These are phyloP conservation scores for Perdita meconis DNA, from an alignment of 2,888 invertebrate genomes.

Conservation along the genomic window DNA sequence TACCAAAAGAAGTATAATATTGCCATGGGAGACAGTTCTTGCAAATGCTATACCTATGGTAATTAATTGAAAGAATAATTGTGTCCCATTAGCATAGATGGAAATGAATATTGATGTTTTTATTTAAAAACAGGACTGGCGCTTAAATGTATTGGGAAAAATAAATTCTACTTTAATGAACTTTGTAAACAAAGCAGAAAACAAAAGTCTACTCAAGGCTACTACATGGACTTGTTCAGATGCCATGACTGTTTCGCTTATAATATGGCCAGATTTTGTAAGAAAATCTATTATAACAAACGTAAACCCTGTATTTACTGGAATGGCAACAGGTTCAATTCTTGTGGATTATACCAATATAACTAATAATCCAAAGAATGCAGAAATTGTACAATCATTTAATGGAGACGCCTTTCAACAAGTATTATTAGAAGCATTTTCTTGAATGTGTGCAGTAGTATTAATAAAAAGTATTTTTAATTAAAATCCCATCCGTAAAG, in stretches of 20 bases:
- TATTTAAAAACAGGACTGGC: slow-evolving; percentile 86
- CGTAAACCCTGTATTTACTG: slow-evolving; percentile 69
- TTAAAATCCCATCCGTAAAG: too few relatives aligned
- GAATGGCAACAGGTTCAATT: slow-evolving; percentile 70
- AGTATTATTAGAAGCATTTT: slow-evolving; percentile 45
- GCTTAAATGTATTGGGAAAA: slow-evolving; percentile 84
- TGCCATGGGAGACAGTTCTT: slow-evolving; percentile 85
- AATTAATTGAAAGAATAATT: slow-evolving; percentile 37
- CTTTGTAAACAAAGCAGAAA: slow-evolving; percentile 86
- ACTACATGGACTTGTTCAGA: slow-evolving; percentile 73
- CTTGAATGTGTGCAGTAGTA: slow-evolving; percentile 6
- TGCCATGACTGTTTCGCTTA: slow-evolving; percentile 66
- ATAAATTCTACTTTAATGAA: slow-evolving; percentile 82
- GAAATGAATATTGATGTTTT: slow-evolving; percentile 12
- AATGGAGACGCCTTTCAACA: slow-evolving; percentile 49
- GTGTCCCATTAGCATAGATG: background rate
- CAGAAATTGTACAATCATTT: slow-evolving; percentile 64
- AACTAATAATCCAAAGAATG: slow-evolving; percentile 54
- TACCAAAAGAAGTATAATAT: slow-evolving; percentile 76
- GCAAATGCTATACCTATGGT: slow-evolving; percentile 73
- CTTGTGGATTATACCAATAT: slow-evolving; percentile 71
- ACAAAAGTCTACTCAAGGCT: slow-evolving; percentile 53
- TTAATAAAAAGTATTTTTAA: too few relatives aligned
- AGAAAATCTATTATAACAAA: slow-evolving; percentile 52
- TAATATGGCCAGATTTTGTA: slow-evolving; percentile 71